Evolutionary conservation across 2,797 vertebrate genomes (phyloP).

Genomic region (Emys orbicularis): DNA sequence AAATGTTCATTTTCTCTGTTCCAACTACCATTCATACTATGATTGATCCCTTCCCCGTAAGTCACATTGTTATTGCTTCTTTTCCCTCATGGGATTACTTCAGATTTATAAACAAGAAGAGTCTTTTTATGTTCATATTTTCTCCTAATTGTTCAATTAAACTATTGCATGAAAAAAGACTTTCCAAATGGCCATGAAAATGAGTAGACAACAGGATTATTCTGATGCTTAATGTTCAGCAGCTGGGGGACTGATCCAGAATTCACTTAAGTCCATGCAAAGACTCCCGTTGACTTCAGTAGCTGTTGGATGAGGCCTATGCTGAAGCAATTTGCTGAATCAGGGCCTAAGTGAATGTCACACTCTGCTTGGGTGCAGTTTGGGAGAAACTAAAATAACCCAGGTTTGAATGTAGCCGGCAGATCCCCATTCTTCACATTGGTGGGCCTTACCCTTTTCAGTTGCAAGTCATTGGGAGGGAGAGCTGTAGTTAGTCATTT

Average conservation of each 20-base stretch:
- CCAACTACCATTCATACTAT: too few species aligned
- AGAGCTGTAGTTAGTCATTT: constrained; percentile 36
- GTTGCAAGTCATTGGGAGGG: constrained; percentile 44
- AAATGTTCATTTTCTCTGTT: too few species aligned
- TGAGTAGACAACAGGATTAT: neutral
- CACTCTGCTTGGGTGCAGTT: accelerated
- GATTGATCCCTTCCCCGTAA: neutral
- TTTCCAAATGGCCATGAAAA: constrained; percentile 4
- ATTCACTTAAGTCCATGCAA: neutral
- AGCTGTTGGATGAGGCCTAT: neutral
- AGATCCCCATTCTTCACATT: constrained; percentile 39
- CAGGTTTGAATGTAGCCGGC: neutral
- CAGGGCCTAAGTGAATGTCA: neutral
- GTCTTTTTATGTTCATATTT: neutral
- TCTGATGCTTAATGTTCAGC: neutral
- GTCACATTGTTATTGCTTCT: neutral
- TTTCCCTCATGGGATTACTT: neutral
- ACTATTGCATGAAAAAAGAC: neutral
- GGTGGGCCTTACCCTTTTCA: constrained; percentile 47
- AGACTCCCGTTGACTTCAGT: neutral
- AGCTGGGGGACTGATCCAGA: neutral
- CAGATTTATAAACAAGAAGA: neutral
- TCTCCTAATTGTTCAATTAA: constrained; percentile 13
- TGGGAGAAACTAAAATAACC: constrained; percentile 2
- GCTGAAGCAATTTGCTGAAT: neutral